A percentile compares a stretch with the other conserved stretches of the same genome.
phyloP scores from a whole-genome alignment of 2,113 vertebrate genomes.

The Platycercus adscitus region DNA sequence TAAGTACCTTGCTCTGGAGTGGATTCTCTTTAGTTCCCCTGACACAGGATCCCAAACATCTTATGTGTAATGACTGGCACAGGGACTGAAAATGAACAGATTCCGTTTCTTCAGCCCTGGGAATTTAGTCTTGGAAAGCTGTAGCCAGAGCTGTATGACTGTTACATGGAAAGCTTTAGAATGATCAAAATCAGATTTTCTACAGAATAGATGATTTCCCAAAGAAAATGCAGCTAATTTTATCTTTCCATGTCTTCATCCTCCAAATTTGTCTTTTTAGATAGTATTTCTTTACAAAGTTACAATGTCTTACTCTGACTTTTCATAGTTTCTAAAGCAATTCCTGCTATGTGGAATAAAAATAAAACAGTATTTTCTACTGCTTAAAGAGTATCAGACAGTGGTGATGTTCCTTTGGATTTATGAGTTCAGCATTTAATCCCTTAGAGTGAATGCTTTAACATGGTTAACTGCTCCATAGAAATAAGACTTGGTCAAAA shows the following conservation, averaged over 20 bases:
- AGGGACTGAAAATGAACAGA: neutral
- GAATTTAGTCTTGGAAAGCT: neutral
- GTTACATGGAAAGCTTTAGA: neutral
- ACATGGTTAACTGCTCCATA: neutral
- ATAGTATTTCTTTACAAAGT: neutral
- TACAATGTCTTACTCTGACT: neutral
- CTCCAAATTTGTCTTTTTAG: neutral
- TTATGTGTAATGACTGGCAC: fast-evolving
- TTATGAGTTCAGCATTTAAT: neutral
- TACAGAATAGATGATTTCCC: neutral
- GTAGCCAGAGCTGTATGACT: neutral
- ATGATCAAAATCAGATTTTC: neutral
- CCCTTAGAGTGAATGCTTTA: neutral
- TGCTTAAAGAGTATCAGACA: neutral
- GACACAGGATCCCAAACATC: neutral
- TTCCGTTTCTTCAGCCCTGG: neutral
- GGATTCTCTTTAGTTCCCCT: neutral
- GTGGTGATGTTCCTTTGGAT: neutral
- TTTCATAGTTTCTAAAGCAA: neutral
- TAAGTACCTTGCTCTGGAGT: neutral
- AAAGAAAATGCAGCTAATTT: neutral
- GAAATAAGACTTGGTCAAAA: neutral
- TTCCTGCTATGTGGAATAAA: neutral
- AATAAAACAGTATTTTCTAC: neutral
- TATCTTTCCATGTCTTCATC: neutral